phyloP scores from a whole-genome alignment of 1,140 invertebrate genomes.

The Brachionus koreanus region DNA sequence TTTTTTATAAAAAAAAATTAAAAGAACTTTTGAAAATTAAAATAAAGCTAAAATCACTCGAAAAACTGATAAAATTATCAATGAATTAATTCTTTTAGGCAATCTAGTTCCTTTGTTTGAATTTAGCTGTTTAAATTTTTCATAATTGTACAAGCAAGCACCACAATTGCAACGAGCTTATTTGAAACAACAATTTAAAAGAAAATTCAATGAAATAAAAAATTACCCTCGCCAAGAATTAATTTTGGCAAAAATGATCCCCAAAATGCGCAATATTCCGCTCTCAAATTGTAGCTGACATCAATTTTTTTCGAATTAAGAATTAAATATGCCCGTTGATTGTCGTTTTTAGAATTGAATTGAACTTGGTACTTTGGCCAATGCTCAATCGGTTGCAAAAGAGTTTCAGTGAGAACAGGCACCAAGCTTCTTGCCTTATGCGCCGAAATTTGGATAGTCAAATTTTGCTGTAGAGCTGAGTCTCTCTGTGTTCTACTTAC shows the following conservation, averaged over 20 bases:
- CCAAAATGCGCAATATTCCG: slow-evolving; percentile 44
- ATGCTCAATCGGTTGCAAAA: slow-evolving; percentile 1
- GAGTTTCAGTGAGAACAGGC: background rate
- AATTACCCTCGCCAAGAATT: slow-evolving; percentile 30
- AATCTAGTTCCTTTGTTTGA: background rate
- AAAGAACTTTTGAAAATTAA: background rate
- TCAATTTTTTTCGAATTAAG: slow-evolving; percentile 36
- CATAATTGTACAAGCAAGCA: slow-evolving; percentile 1
- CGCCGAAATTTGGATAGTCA: background rate
- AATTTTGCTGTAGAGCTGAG: background rate
- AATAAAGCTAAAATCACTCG: background rate
- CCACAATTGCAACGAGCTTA: slow-evolving; percentile 21
- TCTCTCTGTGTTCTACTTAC: background rate
- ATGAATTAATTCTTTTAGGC: background rate
- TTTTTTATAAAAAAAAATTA: background rate
- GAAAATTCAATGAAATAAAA: background rate
- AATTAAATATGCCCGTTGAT: slow-evolving; percentile 15
- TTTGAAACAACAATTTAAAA: background rate
- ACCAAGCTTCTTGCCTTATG: background rate
- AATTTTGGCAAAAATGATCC: slow-evolving; percentile 35
- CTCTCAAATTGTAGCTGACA: slow-evolving; percentile 14
- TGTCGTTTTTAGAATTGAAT: background rate
- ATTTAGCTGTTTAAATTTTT: background rate
- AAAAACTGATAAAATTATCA: background rate
- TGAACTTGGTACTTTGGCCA: slow-evolving; percentile 39